phyloP scores from a whole-genome alignment of 1,140 invertebrate genomes.

The Sminthurinus signatus region DNA sequence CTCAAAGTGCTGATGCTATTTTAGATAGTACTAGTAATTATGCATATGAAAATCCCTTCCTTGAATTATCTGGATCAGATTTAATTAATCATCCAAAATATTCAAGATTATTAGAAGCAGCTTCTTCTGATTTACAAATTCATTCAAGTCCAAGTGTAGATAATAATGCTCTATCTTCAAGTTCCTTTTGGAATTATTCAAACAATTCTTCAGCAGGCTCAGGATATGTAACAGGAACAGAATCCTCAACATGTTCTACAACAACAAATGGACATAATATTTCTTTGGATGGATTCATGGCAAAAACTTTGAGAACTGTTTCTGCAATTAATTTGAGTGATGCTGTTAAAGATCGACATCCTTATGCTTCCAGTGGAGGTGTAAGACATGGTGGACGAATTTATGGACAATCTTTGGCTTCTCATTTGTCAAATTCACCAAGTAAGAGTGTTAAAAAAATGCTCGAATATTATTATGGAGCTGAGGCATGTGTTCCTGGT shows the following conservation, averaged over 20 bases:
- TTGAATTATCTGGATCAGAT: constrained; percentile 34
- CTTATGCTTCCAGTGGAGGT: neutral
- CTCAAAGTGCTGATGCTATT: neutral
- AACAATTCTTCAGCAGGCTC: neutral
- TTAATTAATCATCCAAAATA: constrained; percentile 41
- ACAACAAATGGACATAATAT: neutral
- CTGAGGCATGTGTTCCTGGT: constrained; percentile 35
- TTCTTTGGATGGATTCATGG: neutral
- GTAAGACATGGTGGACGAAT: neutral
- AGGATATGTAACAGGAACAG: neutral
- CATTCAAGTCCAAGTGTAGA: too few species aligned
- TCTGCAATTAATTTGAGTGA: constrained; percentile 35
- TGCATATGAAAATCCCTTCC: constrained; percentile 38
- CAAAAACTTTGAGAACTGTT: constrained; percentile 4
- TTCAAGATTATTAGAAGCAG: constrained; percentile 9
- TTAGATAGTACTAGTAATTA: constrained; percentile 9
- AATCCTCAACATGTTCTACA: too few species aligned
- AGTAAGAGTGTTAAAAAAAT: constrained; percentile 32
- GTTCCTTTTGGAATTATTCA: constrained; percentile 14
- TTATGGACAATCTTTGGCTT: neutral
- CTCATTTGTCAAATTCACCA: constrained; percentile 27
- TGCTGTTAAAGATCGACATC: constrained; percentile 14
- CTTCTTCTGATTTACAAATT: neutral
- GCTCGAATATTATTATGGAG: constrained; percentile 36
- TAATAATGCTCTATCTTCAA: neutral